phyloP scores from a whole-genome alignment of 2,113 vertebrate genomes.

The Calidris pugnax region DNA sequence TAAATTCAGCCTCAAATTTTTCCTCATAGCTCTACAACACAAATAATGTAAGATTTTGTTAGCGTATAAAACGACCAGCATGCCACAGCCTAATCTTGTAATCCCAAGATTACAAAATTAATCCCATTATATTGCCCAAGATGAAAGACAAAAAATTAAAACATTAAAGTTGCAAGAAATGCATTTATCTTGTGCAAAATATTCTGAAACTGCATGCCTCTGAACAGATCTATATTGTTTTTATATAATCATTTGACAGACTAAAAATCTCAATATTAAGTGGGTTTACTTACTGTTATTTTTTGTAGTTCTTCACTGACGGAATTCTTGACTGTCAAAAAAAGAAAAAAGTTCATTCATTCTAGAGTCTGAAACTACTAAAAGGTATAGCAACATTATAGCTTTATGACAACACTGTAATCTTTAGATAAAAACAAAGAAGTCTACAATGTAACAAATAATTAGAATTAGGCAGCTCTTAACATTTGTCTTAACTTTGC shows the following conservation, averaged over 20 bases:
- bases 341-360: slow-evolving; percentile 15
- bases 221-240: neutral
- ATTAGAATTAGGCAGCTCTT: neutral
- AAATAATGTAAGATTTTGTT: neutral
- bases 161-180: neutral
- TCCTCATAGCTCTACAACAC: neutral
- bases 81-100: neutral
- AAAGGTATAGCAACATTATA: neutral
- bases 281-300: slow-evolving; percentile 74
- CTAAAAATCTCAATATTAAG: neutral
- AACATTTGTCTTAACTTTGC: neutral
- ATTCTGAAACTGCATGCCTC: neutral
- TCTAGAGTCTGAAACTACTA: neutral
- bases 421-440: neutral
- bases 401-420: neutral
- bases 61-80: neutral
- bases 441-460: neutral
- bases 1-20: neutral
- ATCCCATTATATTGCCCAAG: neutral
- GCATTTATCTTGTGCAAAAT: neutral
- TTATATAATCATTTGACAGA: neutral
- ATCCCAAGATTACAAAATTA: neutral
- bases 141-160: neutral
- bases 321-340: slow-evolving; percentile 73
- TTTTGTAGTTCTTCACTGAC: slow-evolving; percentile 66